These are phyloP conservation scores for Mus pahari DNA, from an alignment of 2,113 vertebrate species.

Conservation along the genomic window DNA sequence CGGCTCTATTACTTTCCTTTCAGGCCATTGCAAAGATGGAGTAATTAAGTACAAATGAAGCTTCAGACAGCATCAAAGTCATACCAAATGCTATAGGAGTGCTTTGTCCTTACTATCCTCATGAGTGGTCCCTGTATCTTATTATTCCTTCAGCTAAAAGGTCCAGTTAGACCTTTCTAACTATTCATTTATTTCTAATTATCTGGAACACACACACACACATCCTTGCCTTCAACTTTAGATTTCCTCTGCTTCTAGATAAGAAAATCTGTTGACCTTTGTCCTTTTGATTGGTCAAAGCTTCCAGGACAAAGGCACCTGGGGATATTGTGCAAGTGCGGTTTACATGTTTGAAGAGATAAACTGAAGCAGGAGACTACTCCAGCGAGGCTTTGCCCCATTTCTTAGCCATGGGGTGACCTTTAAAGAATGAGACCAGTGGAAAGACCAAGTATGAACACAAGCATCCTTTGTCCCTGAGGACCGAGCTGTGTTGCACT, in stretches of 20 bases:
- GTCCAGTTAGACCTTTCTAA: neutral
- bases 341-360: neutral
- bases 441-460: neutral
- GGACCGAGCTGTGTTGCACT: neutral
- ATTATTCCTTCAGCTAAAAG: neutral
- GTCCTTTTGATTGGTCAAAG: neutral
- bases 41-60: neutral
- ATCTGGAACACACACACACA: neutral
- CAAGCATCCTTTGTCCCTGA: neutral
- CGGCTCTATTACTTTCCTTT: neutral
- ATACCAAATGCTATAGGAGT: neutral
- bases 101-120: neutral
- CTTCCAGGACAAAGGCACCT: neutral
- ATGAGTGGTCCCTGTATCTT: neutral
- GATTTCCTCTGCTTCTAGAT: slow-evolving; percentile 49
- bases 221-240: neutral
- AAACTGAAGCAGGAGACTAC: neutral
- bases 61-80: neutral
- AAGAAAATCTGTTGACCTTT: slow-evolving; percentile 39
- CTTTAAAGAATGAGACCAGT: slow-evolving; percentile 2
- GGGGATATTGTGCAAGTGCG: neutral
- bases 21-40: neutral
- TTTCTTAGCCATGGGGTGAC: neutral
- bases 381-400: neutral
- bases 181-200: no score